Conservation (phyloP, 2,113 vertebrate genomes). For the cattle (Bos taurus) region DNA sequence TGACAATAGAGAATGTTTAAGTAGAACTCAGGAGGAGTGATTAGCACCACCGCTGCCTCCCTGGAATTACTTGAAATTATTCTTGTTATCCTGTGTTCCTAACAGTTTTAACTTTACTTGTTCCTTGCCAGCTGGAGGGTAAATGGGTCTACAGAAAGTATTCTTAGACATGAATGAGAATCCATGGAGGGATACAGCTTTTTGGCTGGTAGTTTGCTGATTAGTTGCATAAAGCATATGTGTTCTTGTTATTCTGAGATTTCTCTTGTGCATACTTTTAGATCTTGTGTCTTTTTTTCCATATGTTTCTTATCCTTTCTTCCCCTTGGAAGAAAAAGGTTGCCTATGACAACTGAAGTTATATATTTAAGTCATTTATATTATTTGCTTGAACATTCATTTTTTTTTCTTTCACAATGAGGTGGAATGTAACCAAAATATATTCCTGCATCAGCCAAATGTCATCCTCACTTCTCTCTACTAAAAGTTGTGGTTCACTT, state of each 20-base stretch:
- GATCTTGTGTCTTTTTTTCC: slow-evolving; percentile 51
- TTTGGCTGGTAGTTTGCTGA: slow-evolving; percentile 65
- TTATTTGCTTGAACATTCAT: slow-evolving; percentile 52
- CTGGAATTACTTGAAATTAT: slow-evolving; percentile 62
- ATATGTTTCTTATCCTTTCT: slow-evolving; percentile 71
- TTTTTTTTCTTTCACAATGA: slow-evolving; percentile 42
- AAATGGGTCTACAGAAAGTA: slow-evolving; percentile 49
- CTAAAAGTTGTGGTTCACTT: not conserved
- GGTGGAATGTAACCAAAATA: slow-evolving; percentile 62
- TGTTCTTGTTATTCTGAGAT: slow-evolving; percentile 53
- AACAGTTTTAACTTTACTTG: slow-evolving; percentile 46
- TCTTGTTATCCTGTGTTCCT: slow-evolving; percentile 49
- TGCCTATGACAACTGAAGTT: slow-evolving; percentile 61
- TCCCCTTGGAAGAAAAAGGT: slow-evolving; percentile 58
- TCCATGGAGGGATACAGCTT: slow-evolving; percentile 56
- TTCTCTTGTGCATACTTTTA: slow-evolving; percentile 70
- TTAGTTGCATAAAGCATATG: slow-evolving; percentile 61
- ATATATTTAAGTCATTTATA: slow-evolving; percentile 64
- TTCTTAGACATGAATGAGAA: slow-evolving; percentile 67
- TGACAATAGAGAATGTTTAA: slow-evolving; percentile 49
- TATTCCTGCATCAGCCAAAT: slow-evolving; percentile 56
- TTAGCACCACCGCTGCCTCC: not conserved
- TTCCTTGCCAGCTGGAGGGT: slow-evolving; percentile 67
- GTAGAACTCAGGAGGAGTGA: slow-evolving; percentile 49
- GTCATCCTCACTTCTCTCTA: slow-evolving; percentile 42